Percentiles rank a stretch among this genome's conserved stretches.
These are phyloP conservation scores for Gephyroberyx darwinii DNA, from an alignment of 2,797 vertebrate species.

Conservation along the genomic window DNA sequence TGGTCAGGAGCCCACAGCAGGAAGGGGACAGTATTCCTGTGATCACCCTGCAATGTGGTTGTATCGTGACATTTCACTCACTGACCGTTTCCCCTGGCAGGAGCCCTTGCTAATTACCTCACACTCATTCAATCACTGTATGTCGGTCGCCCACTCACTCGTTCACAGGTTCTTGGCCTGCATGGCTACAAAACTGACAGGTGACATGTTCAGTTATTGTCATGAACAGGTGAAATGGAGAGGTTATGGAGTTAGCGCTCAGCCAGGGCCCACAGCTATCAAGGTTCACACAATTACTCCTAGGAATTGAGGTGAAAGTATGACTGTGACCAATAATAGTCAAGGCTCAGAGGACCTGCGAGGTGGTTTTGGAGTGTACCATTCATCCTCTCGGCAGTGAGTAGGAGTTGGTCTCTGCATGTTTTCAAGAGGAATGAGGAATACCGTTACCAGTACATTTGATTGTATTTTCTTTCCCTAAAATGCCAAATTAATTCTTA, in stretches of 20 bases:
- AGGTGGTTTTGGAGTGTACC: background rate
- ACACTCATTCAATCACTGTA: conserved; percentile 65
- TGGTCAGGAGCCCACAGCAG: conserved; percentile 45
- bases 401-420: background rate
- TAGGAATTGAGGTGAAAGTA: background rate
- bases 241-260: conserved; percentile 4
- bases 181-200: conserved; percentile 33
- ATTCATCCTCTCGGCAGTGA: background rate
- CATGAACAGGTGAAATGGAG: conserved; percentile 15
- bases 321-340: background rate
- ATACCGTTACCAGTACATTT: background rate
- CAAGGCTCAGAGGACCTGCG: background rate
- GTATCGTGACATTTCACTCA: conserved; percentile 70
- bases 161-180: conserved; percentile 36
- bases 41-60: conserved; percentile 43
- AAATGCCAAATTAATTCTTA: conserved; percentile 12
- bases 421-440: too few relatives aligned
- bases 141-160: conserved; percentile 52
- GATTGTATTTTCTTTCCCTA: background rate
- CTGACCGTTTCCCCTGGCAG: conserved; percentile 66
- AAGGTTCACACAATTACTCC: background rate
- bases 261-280: conserved; percentile 17
- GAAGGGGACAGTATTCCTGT: conserved; percentile 9
- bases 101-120: conserved; percentile 66
- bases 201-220: conserved; percentile 44